These are phyloP conservation scores for Eptatretus atami DNA, from an alignment of 2,797 vertebrate species.

Conservation along the genomic window DNA sequence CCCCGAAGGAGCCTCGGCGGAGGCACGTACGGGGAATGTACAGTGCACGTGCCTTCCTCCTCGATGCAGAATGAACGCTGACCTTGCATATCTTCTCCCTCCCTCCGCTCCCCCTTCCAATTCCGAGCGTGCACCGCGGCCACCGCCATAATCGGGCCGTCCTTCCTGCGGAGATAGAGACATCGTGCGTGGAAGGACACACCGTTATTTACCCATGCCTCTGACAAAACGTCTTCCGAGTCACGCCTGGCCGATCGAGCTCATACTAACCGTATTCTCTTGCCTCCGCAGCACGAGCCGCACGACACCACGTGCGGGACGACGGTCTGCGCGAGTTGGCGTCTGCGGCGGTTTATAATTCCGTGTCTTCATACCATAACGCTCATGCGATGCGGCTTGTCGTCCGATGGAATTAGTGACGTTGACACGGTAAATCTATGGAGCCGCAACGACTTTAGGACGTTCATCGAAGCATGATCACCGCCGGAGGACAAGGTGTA, in stretches of 20 bases:
- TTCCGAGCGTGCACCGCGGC: neutral
- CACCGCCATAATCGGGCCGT: neutral
- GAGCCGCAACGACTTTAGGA: too few relatives aligned
- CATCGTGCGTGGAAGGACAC: neutral
- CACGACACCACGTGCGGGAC: neutral
- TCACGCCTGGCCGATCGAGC: neutral
- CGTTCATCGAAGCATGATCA: too few relatives aligned
- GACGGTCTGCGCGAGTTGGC: neutral
- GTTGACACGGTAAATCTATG: too few relatives aligned
- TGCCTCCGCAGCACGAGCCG: neutral
- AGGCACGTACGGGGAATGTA: too few relatives aligned
- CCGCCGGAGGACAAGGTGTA: too few relatives aligned
- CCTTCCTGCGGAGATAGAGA: neutral
- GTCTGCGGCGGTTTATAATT: neutral
- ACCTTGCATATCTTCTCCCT: neutral
- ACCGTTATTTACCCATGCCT: neutral
- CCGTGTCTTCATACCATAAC: too few relatives aligned
- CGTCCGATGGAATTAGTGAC: too few relatives aligned
- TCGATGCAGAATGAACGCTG: too few relatives aligned
- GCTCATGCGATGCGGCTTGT: too few relatives aligned
- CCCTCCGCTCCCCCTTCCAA: neutral
- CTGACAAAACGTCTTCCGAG: neutral
- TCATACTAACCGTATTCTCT: conserved; percentile 1
- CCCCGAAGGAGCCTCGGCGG: too few relatives aligned
- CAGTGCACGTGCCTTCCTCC: too few relatives aligned